These are phyloP conservation scores for Dunckerocampus dactyliophorus DNA, from an alignment of 2,113 vertebrate genomes.

Conservation along the genomic window DNA sequence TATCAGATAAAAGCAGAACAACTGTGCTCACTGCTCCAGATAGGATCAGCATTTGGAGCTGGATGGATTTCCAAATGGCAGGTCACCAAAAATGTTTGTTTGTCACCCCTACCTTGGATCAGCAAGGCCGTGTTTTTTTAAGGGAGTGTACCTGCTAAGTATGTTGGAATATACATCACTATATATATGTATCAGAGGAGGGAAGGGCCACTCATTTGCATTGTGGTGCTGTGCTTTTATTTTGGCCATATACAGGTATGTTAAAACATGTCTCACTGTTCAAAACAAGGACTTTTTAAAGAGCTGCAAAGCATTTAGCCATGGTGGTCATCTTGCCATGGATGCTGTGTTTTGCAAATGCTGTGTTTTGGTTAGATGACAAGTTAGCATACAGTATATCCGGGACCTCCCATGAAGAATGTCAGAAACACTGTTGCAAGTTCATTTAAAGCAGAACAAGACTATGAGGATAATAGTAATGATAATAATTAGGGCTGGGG, in stretches of 20 bases:
- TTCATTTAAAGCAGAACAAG: no score
- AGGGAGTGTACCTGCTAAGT: neutral
- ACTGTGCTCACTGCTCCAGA: constrained; percentile 10
- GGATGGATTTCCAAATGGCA: neutral
- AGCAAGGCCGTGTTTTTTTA: neutral
- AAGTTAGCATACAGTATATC: no score
- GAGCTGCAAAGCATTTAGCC: neutral
- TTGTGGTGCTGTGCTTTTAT: constrained; percentile 3
- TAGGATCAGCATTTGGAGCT: constrained; percentile 20
- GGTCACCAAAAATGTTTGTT: neutral
- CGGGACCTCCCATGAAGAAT: no score
- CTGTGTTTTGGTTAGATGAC: no score
- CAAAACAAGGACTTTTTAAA: constrained; percentile 4
- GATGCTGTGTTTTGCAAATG: neutral
- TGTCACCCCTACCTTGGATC: neutral
- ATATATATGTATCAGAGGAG: neutral
- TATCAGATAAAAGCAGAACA: constrained; percentile 26
- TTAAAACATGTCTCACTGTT: constrained; percentile 1
- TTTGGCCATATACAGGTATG: constrained; percentile 3
- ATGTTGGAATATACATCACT: no score
- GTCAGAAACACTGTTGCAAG: no score
- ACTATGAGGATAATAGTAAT: no score
- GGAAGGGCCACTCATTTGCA: neutral
- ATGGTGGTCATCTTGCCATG: no score
- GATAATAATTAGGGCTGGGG: no score